These are phyloP conservation scores for Spialia ferax DNA, from an alignment of 2,888 invertebrate species.

Conservation along the genomic window DNA sequence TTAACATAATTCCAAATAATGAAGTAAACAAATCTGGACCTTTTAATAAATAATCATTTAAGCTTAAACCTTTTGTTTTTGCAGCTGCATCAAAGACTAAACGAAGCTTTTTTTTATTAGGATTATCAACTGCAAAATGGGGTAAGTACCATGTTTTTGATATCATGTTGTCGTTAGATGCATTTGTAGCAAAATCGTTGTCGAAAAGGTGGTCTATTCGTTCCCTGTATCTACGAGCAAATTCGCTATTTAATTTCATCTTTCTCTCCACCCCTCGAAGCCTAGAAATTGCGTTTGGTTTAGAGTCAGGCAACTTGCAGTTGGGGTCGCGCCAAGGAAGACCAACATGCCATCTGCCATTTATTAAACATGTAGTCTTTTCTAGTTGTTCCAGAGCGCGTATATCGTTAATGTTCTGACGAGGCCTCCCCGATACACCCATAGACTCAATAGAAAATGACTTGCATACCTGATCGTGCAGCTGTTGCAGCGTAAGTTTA, in stretches of 20 bases:
- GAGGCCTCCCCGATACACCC: slow-evolving; percentile 35
- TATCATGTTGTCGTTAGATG: slow-evolving; percentile 15
- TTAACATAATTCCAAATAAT: slow-evolving; percentile 52
- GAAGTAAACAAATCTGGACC: slow-evolving; percentile 50
- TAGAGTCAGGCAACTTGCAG: slow-evolving; percentile 44
- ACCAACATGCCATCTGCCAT: slow-evolving; percentile 47
- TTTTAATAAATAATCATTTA: slow-evolving; percentile 48
- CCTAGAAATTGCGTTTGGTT: slow-evolving; percentile 42
- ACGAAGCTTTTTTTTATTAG: slow-evolving; percentile 47
- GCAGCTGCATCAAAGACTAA: slow-evolving; percentile 48
- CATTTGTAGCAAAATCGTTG: slow-evolving; percentile 45
- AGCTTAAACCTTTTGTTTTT: slow-evolving; percentile 32
- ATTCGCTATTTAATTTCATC: slow-evolving; percentile 36
- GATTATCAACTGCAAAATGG: slow-evolving; percentile 39
- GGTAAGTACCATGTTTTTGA: slow-evolving; percentile 49
- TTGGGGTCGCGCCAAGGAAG: slow-evolving; percentile 46
- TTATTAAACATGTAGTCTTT: slow-evolving; percentile 35
- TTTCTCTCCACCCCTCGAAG: slow-evolving; percentile 46
- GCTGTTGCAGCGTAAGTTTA: not conserved
- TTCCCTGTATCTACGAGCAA: slow-evolving; percentile 42
- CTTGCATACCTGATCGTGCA: slow-evolving; percentile 5
- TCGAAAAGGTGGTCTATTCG: slow-evolving; percentile 46
- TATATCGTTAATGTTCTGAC: slow-evolving; percentile 39
- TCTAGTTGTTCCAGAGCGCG: slow-evolving; percentile 43
- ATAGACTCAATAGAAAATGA: slow-evolving; percentile 44